Evolutionary conservation across 1,140 invertebrate species (phyloP).

Genomic region (Ptiloglossa arizonensis): DNA sequence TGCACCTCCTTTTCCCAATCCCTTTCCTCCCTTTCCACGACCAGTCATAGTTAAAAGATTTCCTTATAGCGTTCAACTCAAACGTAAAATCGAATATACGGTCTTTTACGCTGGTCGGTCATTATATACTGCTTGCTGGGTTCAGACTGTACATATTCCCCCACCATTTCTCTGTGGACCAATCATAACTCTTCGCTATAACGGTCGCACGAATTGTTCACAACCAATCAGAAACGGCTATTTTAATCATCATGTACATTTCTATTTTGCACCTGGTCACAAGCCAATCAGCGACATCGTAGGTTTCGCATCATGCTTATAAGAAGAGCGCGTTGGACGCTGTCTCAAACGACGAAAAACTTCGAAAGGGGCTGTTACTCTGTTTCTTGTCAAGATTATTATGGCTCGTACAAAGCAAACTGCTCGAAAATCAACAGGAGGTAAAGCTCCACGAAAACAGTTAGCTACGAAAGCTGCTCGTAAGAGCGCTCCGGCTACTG

Average conservation of each 20-base stretch:
- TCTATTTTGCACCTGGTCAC: not conserved
- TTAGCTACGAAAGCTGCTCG: too few relatives aligned
- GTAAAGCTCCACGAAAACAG: too few relatives aligned
- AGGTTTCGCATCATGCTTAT: not conserved
- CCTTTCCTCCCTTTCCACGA: slow-evolving; percentile 38
- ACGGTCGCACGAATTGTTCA: not conserved
- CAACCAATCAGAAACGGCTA: not conserved
- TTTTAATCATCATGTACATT: not conserved
- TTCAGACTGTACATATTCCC: not conserved
- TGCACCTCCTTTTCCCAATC: slow-evolving; percentile 53
- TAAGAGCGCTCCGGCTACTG: too few relatives aligned
- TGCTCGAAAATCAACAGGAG: not conserved
- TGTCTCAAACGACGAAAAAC: not conserved
- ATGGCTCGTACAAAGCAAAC: slow-evolving; percentile 54
- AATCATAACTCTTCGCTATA: not conserved
- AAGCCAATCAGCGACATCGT: not conserved
- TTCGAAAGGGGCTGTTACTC: not conserved
- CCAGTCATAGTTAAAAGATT: slow-evolving; percentile 47
- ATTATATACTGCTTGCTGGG: slow-evolving; percentile 8
- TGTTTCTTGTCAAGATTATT: not conserved
- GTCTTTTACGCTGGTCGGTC: fast-evolving
- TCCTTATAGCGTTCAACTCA: fast-evolving
- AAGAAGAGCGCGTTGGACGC: not conserved
- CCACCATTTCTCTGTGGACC: not conserved
- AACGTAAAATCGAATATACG: not conserved